Evolutionary conservation across 2,797 vertebrate species (phyloP).

Genomic region (Ceryle rudis): DNA sequence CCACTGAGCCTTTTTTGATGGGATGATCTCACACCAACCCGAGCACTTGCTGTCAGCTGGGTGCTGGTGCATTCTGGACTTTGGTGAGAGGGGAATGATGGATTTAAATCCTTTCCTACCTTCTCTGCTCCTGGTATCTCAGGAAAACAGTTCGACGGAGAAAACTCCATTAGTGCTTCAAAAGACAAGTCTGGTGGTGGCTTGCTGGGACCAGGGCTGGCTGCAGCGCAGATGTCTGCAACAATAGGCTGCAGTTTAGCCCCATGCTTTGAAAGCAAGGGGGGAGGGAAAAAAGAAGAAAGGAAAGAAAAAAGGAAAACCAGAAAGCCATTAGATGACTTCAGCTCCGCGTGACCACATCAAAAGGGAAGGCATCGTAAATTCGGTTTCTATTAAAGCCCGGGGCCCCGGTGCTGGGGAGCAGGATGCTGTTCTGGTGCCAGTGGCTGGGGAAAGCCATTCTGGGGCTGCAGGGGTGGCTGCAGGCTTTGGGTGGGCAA

Average conservation of each 20-base stretch:
- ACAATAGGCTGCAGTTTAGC: neutral
- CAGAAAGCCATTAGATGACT: conserved; percentile 41
- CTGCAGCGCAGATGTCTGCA: conserved; percentile 34
- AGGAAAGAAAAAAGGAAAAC: neutral
- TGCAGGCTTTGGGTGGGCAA: neutral
- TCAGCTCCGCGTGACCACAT: conserved; percentile 8
- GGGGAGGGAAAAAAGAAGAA: neutral
- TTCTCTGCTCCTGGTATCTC: accelerated
- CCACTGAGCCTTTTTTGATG: neutral
- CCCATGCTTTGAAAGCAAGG: neutral
- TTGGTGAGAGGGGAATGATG: neutral
- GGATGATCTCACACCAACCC: neutral
- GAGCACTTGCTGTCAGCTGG: accelerated
- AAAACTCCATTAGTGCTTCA: neutral
- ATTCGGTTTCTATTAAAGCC: neutral
- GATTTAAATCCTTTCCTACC: neutral
- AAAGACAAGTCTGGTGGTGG: neutral
- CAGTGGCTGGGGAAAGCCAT: accelerated
- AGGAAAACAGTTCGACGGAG: neutral
- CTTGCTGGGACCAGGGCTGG: neutral
- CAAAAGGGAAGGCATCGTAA: neutral
- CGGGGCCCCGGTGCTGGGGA: accelerated
- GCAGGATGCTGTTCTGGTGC: neutral
- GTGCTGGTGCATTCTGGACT: neutral
- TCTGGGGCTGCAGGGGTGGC: neutral